These are phyloP conservation scores for Plestiodon gilberti DNA, from an alignment of 2,113 vertebrate genomes.

Conservation along the genomic window DNA sequence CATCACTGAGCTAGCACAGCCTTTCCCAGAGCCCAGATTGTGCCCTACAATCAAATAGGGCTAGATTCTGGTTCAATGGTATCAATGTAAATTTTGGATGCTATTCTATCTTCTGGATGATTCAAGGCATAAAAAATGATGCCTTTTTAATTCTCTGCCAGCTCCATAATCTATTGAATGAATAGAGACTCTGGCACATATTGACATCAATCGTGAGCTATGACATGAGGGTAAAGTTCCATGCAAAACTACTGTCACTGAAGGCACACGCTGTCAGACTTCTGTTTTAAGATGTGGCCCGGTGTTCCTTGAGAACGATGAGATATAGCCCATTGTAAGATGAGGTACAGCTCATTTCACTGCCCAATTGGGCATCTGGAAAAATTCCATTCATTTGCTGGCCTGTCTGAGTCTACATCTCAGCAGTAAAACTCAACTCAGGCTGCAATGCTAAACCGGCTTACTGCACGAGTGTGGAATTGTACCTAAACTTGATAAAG, in stretches of 20 bases:
- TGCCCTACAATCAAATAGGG: not conserved
- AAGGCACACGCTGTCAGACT: not conserved
- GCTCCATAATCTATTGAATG: not conserved
- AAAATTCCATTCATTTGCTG: not conserved
- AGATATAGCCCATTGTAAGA: too few species aligned
- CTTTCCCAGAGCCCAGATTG: rapidly evolving
- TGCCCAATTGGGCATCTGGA: too few species aligned
- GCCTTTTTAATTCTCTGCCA: not conserved
- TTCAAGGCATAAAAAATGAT: not conserved
- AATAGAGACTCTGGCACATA: not conserved
- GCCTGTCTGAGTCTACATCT: not conserved
- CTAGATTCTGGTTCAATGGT: not conserved
- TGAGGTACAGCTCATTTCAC: not conserved
- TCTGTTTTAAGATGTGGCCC: not conserved
- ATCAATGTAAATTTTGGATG: not conserved
- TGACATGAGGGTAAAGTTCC: not conserved
- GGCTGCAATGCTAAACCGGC: not conserved
- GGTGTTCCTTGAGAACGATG: not conserved
- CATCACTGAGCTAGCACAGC: rapidly evolving
- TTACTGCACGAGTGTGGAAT: not conserved
- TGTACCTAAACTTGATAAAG: too few species aligned
- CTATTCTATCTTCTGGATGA: not conserved
- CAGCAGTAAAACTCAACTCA: not conserved
- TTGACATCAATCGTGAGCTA: not conserved
- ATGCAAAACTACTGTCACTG: not conserved